These are phyloP conservation scores for Scolopax mira DNA, from an alignment of 2,113 vertebrate species.

Conservation along the genomic window DNA sequence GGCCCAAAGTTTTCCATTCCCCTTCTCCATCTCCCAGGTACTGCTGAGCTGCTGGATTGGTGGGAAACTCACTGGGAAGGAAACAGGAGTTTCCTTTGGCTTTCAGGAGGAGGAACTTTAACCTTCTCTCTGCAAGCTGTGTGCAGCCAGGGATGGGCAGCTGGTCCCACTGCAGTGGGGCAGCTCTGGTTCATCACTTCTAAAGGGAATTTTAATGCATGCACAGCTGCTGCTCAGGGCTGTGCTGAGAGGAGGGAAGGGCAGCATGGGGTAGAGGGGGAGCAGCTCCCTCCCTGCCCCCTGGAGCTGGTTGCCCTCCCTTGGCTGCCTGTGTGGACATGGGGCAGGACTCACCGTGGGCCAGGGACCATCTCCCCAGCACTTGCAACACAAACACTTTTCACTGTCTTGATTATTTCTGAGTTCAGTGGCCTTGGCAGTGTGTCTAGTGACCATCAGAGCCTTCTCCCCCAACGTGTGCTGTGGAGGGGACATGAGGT, in stretches of 20 bases:
- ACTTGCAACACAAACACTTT: neutral
- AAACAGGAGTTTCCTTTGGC: neutral
- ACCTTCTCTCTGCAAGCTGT: neutral
- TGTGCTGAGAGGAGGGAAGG: neutral
- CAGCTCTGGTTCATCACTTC: neutral
- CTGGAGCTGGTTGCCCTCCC: neutral
- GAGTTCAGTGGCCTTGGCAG: conserved; percentile 11
- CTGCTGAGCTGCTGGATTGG: neutral
- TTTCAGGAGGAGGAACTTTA: neutral
- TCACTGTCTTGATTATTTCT: neutral
- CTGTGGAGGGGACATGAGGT: fast-evolving
- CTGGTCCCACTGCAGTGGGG: neutral
- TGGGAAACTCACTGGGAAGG: neutral
- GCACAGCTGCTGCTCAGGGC: neutral
- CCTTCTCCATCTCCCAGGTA: neutral
- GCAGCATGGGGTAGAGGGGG: neutral
- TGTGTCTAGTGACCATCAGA: fast-evolving
- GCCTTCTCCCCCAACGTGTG: neutral
- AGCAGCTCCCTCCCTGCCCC: neutral
- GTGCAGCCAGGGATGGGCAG: neutral
- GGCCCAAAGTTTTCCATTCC: neutral
- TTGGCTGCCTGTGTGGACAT: no score
- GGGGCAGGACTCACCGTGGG: fast-evolving
- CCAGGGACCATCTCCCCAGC: neutral
- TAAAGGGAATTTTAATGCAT: neutral